Percentiles rank a stretch among this genome's conserved stretches.
Conservation (phyloP, 2,888 invertebrate genomes). For the Sarcophaga caerulescens region DNA sequence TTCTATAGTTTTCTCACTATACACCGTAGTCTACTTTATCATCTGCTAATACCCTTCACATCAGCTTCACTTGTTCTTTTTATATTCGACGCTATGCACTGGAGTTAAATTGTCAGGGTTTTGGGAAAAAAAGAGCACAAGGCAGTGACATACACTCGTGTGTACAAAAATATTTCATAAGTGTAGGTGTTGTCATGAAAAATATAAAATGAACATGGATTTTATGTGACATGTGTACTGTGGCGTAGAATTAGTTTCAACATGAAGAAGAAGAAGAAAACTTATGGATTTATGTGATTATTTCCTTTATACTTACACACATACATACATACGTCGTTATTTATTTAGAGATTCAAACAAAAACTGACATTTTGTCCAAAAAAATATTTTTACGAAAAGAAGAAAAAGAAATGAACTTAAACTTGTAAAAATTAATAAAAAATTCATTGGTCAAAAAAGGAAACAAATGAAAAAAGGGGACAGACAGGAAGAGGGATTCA, state of each 20-base stretch:
- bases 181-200: constrained; percentile 52
- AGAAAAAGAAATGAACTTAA: constrained; percentile 3
- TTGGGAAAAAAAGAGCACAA: constrained; percentile 7
- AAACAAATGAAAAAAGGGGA: constrained; percentile 11
- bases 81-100: not conserved
- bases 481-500: not conserved
- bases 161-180: constrained; percentile 1
- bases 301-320: not conserved
- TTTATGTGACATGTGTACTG: constrained; percentile 51
- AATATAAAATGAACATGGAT: constrained; percentile 43
- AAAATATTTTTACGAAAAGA: constrained; percentile 6
- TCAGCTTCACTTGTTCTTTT: not conserved
- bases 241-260: constrained; percentile 27
- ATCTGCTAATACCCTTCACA: not conserved
- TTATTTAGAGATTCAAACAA: not conserved
- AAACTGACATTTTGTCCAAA: constrained; percentile 49
- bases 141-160: not conserved
- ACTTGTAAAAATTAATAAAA: not conserved
- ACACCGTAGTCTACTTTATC: not conserved
- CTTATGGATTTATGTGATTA: not conserved
- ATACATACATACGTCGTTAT: not conserved
- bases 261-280: not conserved
- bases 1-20: too few relatives aligned
- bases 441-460: constrained; percentile 1
- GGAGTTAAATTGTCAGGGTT: constrained; percentile 40